Evolutionary conservation across 2,888 invertebrate species (phyloP).

Genomic region (Creontiades dilutus): DNA sequence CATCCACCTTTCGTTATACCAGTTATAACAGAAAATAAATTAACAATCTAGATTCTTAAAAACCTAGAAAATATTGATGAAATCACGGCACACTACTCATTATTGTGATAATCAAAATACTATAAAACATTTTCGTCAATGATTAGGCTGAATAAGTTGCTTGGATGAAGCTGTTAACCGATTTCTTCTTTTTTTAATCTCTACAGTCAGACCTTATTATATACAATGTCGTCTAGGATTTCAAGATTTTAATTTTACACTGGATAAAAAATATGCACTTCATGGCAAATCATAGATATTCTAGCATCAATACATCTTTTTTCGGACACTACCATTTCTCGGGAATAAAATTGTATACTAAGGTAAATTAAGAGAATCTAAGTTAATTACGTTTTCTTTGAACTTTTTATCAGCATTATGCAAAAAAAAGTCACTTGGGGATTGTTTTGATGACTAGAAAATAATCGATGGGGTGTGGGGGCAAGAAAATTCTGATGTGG

Average conservation of each 20-base stretch:
- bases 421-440: slow-evolving; percentile 15
- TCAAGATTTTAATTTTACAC: background rate
- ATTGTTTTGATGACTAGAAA: background rate
- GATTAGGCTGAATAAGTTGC: background rate
- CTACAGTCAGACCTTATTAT: slow-evolving; percentile 19
- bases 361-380: background rate
- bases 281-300: background rate
- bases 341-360: background rate
- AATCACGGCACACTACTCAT: background rate
- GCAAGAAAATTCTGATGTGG: background rate
- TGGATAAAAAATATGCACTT: slow-evolving; percentile 35
- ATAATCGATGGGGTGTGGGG: background rate
- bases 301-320: background rate
- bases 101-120: background rate
- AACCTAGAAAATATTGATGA: background rate
- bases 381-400: background rate
- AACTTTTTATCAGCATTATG: slow-evolving; percentile 9
- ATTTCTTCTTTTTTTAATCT: background rate
- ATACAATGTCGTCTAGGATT: slow-evolving; percentile 9
- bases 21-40: background rate
- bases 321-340: background rate
- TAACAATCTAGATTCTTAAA: background rate
- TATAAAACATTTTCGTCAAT: background rate
- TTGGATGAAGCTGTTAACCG: background rate
- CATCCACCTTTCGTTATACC: no score